A percentile compares a stretch with the other conserved stretches of the same genome.
These are phyloP conservation scores for Macheiramphus alcinus DNA, from an alignment of 2,113 vertebrate species.

Conservation along the genomic window DNA sequence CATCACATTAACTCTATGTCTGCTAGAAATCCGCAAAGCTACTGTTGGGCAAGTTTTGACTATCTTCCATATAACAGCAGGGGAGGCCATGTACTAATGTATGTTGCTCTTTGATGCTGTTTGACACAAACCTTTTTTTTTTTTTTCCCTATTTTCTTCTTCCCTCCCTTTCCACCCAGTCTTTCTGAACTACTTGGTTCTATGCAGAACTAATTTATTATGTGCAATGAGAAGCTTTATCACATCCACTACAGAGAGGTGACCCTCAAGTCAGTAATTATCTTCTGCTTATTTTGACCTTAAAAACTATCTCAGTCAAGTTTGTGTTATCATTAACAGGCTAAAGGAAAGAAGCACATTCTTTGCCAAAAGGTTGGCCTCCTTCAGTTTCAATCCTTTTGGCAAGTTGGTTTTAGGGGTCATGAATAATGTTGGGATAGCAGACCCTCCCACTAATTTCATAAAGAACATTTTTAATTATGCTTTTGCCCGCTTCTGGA, in stretches of 20 bases:
- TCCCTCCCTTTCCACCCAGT: background rate
- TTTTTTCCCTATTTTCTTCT: background rate
- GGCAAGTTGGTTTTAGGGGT: background rate
- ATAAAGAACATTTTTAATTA: background rate
- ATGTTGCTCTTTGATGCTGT: background rate
- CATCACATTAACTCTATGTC: background rate
- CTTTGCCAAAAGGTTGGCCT: background rate
- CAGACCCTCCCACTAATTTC: background rate
- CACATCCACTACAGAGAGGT: background rate
- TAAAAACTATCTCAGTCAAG: background rate
- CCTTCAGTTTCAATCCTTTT: background rate
- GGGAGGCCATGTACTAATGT: background rate
- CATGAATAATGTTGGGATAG: background rate
- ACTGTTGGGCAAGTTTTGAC: background rate
- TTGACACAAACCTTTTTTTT: rapidly evolving
- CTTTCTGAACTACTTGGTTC: background rate
- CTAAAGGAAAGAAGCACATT: background rate
- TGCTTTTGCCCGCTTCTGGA: background rate
- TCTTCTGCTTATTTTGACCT: background rate
- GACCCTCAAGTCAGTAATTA: background rate
- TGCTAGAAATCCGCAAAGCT: background rate
- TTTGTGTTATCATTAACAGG: background rate
- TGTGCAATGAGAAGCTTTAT: background rate
- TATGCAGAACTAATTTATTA: background rate
- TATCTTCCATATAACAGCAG: background rate